Conservation (phyloP, 2,797 vertebrate species). For the Crocidura indochinensis region DNA sequence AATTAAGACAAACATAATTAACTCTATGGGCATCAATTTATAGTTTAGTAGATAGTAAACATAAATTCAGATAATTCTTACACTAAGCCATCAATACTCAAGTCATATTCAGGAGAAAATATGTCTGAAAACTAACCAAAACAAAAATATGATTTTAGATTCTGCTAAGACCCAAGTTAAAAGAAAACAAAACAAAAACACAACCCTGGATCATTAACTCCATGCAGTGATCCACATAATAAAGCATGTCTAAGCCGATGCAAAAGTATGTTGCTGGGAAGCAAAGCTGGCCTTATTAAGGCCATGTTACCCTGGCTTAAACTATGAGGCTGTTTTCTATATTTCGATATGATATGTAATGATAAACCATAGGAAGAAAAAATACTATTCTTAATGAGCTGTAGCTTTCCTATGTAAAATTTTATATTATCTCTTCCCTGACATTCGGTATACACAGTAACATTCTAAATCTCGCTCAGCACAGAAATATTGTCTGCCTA, state of each 20-base stretch:
- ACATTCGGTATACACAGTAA: slow-evolving; percentile 53
- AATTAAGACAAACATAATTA: slow-evolving; percentile 64
- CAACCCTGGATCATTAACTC: slow-evolving; percentile 19
- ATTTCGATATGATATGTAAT: slow-evolving; percentile 40
- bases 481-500: slow-evolving; percentile 53
- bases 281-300: not conserved
- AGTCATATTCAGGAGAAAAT: slow-evolving; percentile 57
- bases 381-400: slow-evolving; percentile 24
- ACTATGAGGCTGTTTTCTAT: slow-evolving; percentile 31
- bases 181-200: slow-evolving; percentile 3
- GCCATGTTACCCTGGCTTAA: slow-evolving; percentile 23
- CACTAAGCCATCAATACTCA: slow-evolving; percentile 30
- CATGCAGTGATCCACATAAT: not conserved
- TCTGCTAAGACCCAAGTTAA: not conserved
- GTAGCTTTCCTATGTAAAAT: slow-evolving; percentile 56
- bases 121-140: slow-evolving; percentile 26
- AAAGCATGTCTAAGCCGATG: slow-evolving; percentile 26
- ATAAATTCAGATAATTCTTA: slow-evolving; percentile 51
- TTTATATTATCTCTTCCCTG: slow-evolving; percentile 7
- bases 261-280: not conserved
- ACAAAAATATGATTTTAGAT: slow-evolving; percentile 41
- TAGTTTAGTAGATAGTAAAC: slow-evolving; percentile 23
- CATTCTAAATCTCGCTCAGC: slow-evolving; percentile 33
- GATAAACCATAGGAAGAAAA: slow-evolving; percentile 53
- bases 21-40: slow-evolving; percentile 35